Evolutionary conservation across 1,140 invertebrate genomes (phyloP), one percentile per base, ranked within the genome.

Genomic region (Rhysida immarginata): DNA sequence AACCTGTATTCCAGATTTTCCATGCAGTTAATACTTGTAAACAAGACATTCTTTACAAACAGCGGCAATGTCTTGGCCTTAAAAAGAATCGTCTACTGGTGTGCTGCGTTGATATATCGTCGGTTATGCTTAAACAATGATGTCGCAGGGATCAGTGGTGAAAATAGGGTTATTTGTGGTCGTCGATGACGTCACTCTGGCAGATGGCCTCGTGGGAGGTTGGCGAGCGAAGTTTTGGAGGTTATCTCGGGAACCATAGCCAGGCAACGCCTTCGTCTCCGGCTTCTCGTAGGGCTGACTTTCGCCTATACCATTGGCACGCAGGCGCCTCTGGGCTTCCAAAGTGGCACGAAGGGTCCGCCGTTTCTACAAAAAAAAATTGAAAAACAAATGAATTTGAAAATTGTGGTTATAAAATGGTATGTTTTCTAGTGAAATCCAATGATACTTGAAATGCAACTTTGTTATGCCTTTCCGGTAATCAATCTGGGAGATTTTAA

Each of bases 291-390:
- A 23, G 44, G 55, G 3, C 58, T 60, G 43, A 59, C 48, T 21
- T 21, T 87, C 85, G 59, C 84, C 85, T 18, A 86, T 77, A 8
- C 86, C 83, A 64, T 88, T 89, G 2, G 84, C 81, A 65, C 87
- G 84, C 35, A 84, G 78, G 44, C 85, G 77, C 60, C 84, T 80
- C 59, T 84, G 79, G 49, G 80, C 79, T 62, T 83, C 75, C 60
- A 85, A 75, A 8, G 82, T 81, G 14, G 83, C 82, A 59, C 85
- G 75, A 56, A 89, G 69, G 0, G 81, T 84, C 68, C 88, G 89
- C 1, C 86, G 78, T 75, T 89, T 89, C 85, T 89, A 74, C 43
- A n/a, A 24, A 42, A 35, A 49, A 3, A 25, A 44, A 27, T 23
- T n/a, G n/a, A n/a, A n/a, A n/a, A n/a, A n/a, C n/a, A 16, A 35